Percentiles rank a stretch among this genome's conserved stretches.
Conservation (phyloP, 2,113 vertebrate genomes). For the Scomber japonicus region DNA sequence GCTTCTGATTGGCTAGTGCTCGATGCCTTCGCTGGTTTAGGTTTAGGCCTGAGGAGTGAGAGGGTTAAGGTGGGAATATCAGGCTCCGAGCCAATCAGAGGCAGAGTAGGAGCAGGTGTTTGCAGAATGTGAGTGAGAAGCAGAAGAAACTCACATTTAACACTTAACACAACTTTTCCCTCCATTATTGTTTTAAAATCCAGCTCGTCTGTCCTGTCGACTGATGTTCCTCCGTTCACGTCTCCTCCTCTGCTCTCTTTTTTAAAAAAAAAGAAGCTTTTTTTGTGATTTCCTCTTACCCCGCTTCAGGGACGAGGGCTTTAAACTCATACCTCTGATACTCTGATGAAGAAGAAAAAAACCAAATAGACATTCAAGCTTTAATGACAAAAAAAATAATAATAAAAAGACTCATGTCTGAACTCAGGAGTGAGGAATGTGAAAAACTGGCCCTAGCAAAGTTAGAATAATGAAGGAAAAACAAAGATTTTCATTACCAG, state of each 20-base stretch:
- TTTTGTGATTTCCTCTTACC: slow-evolving; percentile 33
- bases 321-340: slow-evolving; percentile 71
- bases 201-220: not conserved
- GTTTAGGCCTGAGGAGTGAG: too few species aligned
- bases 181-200: not conserved
- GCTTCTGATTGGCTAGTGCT: too few species aligned
- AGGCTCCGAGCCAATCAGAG: too few species aligned
- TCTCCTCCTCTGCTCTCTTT: slow-evolving; percentile 53
- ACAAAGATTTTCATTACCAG: slow-evolving; percentile 40
- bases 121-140: too few species aligned
- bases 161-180: not conserved
- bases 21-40: too few species aligned
- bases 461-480: slow-evolving; percentile 25
- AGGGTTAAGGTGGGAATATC: too few species aligned
- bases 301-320: slow-evolving; percentile 25
- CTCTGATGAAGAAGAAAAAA: slow-evolving; percentile 55
- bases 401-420: slow-evolving; percentile 56
- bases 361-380: slow-evolving; percentile 80
- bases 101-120: too few species aligned
- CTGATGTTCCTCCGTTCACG: slow-evolving; percentile 30
- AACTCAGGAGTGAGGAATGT: slow-evolving; percentile 77
- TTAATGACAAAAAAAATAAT: slow-evolving; percentile 61
- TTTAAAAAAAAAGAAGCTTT: slow-evolving; percentile 35
- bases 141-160: too few species aligned
- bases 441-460: slow-evolving; percentile 51